Conservation (phyloP, 2,888 invertebrate species). For the Hirtodrosophila histrioides region DNA sequence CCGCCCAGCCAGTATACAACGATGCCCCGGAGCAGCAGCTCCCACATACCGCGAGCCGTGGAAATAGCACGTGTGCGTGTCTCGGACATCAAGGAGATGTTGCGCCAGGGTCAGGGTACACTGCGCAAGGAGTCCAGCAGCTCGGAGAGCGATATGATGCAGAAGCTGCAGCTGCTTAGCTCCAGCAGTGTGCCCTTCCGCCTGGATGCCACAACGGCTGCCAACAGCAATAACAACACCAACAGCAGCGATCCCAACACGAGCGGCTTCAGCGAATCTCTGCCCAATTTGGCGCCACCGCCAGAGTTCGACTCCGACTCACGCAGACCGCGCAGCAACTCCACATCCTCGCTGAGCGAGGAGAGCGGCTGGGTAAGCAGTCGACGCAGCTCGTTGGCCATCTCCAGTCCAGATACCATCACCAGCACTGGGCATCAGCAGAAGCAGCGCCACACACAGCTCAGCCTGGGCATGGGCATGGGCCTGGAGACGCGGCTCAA, state of each 20-base stretch:
- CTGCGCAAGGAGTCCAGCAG: slow-evolving; percentile 83
- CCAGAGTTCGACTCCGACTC: slow-evolving; percentile 86
- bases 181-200: slow-evolving; percentile 89
- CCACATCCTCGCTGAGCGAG: slow-evolving; percentile 90
- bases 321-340: slow-evolving; percentile 84
- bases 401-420: slow-evolving; percentile 87
- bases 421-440: slow-evolving; percentile 68
- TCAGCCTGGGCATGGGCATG: slow-evolving; percentile 74
- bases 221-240: slow-evolving; percentile 70
- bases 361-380: slow-evolving; percentile 96
- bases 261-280: slow-evolving; percentile 88
- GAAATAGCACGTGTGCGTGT: slow-evolving; percentile 84
- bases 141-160: slow-evolving; percentile 86
- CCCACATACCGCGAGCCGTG: slow-evolving; percentile 85
- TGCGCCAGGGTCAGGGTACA: slow-evolving; percentile 70
- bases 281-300: slow-evolving; percentile 89
- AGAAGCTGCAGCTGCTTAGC: slow-evolving; percentile 82
- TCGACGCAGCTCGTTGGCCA: slow-evolving; percentile 87
- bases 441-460: slow-evolving; percentile 63
- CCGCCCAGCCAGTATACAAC: slow-evolving; percentile 84
- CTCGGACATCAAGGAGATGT: slow-evolving; percentile 84
- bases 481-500: slow-evolving; percentile 85
- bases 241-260: slow-evolving; percentile 81
- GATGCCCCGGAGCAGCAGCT: slow-evolving; percentile 87
- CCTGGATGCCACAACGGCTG: slow-evolving; percentile 85